Conservation (phyloP, 1,140 invertebrate genomes). For the Laodelphax striatellus region DNA sequence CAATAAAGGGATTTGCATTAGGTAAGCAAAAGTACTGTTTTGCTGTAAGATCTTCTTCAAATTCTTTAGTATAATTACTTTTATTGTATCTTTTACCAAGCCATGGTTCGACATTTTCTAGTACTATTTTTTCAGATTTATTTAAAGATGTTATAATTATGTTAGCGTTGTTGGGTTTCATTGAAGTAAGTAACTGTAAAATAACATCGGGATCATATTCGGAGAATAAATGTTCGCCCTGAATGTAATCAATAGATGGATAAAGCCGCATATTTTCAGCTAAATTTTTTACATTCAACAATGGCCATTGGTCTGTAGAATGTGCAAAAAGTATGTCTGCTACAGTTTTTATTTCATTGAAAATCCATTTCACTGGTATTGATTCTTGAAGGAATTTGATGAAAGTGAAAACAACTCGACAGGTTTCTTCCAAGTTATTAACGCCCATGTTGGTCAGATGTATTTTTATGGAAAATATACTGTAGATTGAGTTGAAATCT, state of each 20-base stretch:
- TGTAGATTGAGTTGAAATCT: slow-evolving; percentile 32
- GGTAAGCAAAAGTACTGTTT: slow-evolving; percentile 47
- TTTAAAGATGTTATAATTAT: slow-evolving; percentile 51
- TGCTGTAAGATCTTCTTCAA: no score
- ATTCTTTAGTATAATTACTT: no score
- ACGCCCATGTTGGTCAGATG: slow-evolving; percentile 72
- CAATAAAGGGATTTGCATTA: slow-evolving; percentile 69
- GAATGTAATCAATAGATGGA: slow-evolving; percentile 63
- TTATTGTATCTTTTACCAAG: slow-evolving; percentile 48
- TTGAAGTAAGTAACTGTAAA: slow-evolving; percentile 44
- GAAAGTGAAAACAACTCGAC: slow-evolving; percentile 60
- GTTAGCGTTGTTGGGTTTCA: slow-evolving; percentile 62
- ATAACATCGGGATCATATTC: slow-evolving; percentile 71
- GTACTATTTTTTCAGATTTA: slow-evolving; percentile 32
- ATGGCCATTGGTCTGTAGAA: slow-evolving; percentile 49
- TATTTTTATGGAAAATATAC: slow-evolving; percentile 59
- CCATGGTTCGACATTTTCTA: slow-evolving; percentile 57
- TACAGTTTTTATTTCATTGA: slow-evolving; percentile 61
- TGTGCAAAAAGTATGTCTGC: slow-evolving; percentile 53
- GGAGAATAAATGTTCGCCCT: slow-evolving; percentile 52
- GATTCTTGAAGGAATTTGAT: slow-evolving; percentile 51
- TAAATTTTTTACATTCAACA: slow-evolving; percentile 65
- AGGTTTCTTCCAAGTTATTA: slow-evolving; percentile 52
- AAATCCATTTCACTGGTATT: slow-evolving; percentile 54
- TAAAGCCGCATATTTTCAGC: slow-evolving; percentile 71